phyloP scores from a whole-genome alignment of 1,140 invertebrate genomes.

The Drosophila littoralis region DNA sequence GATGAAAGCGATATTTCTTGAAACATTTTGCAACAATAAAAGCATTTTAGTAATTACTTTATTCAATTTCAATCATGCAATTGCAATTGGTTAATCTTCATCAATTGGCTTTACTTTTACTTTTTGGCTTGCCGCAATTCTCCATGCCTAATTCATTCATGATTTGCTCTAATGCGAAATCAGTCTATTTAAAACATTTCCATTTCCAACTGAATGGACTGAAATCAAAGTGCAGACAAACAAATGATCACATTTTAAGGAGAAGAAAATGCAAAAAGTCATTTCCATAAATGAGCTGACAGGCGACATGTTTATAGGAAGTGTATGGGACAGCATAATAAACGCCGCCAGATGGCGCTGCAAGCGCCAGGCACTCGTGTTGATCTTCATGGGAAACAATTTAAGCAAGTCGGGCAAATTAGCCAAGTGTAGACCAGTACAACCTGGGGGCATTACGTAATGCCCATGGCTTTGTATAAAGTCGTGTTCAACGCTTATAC shows the following conservation, averaged over 20 bases:
- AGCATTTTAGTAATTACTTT: neutral
- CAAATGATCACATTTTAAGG: neutral
- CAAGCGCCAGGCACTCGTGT: constrained; percentile 3
- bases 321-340: constrained; percentile 2
- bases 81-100: constrained; percentile 3
- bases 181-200: constrained; percentile 5
- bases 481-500: constrained; percentile 4
- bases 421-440: constrained; percentile 4
- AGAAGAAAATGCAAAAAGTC: neutral
- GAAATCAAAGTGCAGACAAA: neutral
- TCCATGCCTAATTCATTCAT: neutral
- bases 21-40: too few species aligned
- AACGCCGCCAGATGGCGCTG: constrained; percentile 30
- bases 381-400: constrained; percentile 16
- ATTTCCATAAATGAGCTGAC: neutral
- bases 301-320: neutral
- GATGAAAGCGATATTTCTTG: too few species aligned
- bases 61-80: neutral
- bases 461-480: constrained; percentile 7
- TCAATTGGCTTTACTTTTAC: constrained; percentile 15
- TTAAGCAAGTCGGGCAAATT: neutral
- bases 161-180: constrained; percentile 6
- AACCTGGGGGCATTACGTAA: constrained; percentile 44
- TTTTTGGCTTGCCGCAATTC: neutral
- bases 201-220: neutral